Conservation (phyloP, 2,888 invertebrate genomes). For the Amiota mariae region DNA sequence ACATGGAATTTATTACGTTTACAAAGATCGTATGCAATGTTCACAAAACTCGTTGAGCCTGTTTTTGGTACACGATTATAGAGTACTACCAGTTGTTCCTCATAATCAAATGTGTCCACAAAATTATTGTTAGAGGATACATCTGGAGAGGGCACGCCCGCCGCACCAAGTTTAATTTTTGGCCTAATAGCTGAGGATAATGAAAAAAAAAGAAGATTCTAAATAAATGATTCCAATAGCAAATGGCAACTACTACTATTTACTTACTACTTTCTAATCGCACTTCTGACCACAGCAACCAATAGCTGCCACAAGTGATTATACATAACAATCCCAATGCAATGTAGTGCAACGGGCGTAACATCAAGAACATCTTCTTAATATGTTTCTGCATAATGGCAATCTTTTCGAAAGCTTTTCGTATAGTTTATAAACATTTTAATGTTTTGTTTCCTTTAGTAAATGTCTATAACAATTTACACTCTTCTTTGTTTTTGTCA, state of each 20-base stretch:
- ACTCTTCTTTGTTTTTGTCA: background rate
- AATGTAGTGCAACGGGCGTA: constrained; percentile 67
- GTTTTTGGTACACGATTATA: constrained; percentile 98
- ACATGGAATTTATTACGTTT: constrained; percentile 85
- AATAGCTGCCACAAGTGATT: constrained; percentile 63
- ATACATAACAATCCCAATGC: constrained; percentile 60
- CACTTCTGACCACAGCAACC: constrained; percentile 65
- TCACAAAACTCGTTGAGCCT: constrained; percentile 96
- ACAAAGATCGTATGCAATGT: constrained; percentile 88
- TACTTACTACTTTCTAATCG: constrained; percentile 57
- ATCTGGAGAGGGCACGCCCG: constrained; percentile 11
- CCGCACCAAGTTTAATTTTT: constrained; percentile 34
- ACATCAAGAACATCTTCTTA: constrained; percentile 68
- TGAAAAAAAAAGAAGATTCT: background rate
- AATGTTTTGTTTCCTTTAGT: background rate
- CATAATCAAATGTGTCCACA: constrained; percentile 66
- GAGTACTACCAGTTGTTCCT: constrained; percentile 85
- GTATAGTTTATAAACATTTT: constrained; percentile 1
- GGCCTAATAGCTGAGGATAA: background rate
- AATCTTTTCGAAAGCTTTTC: background rate
- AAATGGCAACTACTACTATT: constrained; percentile 19
- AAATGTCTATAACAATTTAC: background rate
- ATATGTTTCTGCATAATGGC: constrained; percentile 42
- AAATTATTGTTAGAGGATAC: constrained; percentile 29
- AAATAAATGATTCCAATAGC: background rate